Evolutionary conservation across 2,113 vertebrate genomes (phyloP).

Genomic region (Etheostoma spectabile): DNA sequence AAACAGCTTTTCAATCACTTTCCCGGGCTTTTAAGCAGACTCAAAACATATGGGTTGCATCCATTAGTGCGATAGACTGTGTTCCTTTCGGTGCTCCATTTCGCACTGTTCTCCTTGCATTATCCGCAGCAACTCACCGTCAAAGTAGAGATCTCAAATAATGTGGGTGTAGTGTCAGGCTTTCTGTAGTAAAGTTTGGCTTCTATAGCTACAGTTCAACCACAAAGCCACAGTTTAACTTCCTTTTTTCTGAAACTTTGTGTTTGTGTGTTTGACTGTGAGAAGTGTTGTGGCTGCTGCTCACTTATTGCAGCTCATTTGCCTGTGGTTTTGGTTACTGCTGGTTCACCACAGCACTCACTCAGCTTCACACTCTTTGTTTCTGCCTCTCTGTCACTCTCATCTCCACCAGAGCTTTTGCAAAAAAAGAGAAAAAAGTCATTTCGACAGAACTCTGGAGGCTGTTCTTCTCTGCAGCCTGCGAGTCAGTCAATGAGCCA

Average conservation of each 20-base stretch:
- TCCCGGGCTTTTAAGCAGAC: slow-evolving; percentile 43
- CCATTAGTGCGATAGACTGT: slow-evolving; percentile 46
- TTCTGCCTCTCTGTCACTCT: slow-evolving; percentile 23
- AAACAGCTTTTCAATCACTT: slow-evolving; percentile 62
- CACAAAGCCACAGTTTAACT: slow-evolving; percentile 39
- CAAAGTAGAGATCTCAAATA: slow-evolving; percentile 10
- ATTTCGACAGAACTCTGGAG: slow-evolving; percentile 24
- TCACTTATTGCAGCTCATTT: slow-evolving; percentile 59
- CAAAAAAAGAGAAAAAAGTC: slow-evolving; percentile 14
- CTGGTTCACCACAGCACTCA: slow-evolving; percentile 32
- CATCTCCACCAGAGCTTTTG: not conserved
- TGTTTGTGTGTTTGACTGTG: not conserved
- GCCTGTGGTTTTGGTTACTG: slow-evolving; percentile 56
- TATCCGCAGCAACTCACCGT: not conserved
- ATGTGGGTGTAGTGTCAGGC: slow-evolving; percentile 8
- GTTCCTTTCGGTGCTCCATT: slow-evolving; percentile 11
- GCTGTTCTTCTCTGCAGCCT: slow-evolving; percentile 26
- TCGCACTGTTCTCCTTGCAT: slow-evolving; percentile 10
- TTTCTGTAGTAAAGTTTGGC: slow-evolving; percentile 28
- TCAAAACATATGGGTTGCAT: slow-evolving; percentile 57
- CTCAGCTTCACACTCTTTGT: slow-evolving; percentile 19
- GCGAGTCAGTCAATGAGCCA: slow-evolving; percentile 30
- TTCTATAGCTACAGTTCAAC: slow-evolving; percentile 9
- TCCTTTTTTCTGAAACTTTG: slow-evolving; percentile 14
- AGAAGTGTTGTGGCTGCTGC: slow-evolving; percentile 18